These are phyloP conservation scores for Drosophila nr. fundita DNA, from an alignment of 2,888 invertebrate genomes.

Conservation along the genomic window DNA sequence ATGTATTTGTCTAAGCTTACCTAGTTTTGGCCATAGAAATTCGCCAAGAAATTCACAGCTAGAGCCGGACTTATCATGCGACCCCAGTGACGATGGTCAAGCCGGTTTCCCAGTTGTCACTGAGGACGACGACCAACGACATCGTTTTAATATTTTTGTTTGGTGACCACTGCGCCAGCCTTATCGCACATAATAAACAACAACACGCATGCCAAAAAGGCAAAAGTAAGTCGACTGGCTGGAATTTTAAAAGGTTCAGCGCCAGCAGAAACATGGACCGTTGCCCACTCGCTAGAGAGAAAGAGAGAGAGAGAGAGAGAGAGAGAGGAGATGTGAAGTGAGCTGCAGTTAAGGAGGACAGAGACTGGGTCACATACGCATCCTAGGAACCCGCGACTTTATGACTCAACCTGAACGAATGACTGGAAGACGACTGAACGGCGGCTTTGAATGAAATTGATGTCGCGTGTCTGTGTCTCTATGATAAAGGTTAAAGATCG, in stretches of 20 bases:
- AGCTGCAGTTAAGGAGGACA: slow-evolving; percentile 17
- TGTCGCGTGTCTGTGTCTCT: slow-evolving; percentile 69
- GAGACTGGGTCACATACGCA: slow-evolving; percentile 74
- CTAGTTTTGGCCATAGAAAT: slow-evolving; percentile 4
- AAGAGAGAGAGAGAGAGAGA: slow-evolving; percentile 3
- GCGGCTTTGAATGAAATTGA: slow-evolving; percentile 67
- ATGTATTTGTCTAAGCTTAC: not conserved
- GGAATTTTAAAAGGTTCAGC: slow-evolving; percentile 84
- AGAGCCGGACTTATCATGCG: slow-evolving; percentile 36
- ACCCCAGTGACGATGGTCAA: slow-evolving; percentile 58
- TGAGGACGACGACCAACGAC: slow-evolving; percentile 36
- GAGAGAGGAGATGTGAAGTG: no score
- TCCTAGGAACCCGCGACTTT: slow-evolving; percentile 71
- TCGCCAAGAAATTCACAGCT: slow-evolving; percentile 31
- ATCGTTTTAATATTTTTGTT: slow-evolving; percentile 65
- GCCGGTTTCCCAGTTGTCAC: slow-evolving; percentile 66
- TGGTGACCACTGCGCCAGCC: slow-evolving; percentile 58
- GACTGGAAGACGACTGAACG: slow-evolving; percentile 12
- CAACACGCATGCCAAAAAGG: slow-evolving; percentile 65
- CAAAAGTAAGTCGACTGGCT: slow-evolving; percentile 67
- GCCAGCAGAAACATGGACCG: slow-evolving; percentile 53
- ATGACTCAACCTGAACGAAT: slow-evolving; percentile 67
- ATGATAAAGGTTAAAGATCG: slow-evolving; percentile 68
- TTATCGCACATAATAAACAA: slow-evolving; percentile 79
- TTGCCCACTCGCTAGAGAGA: slow-evolving; percentile 37